Percentiles rank a stretch among this genome's conserved stretches.
phyloP scores from a whole-genome alignment of 2,797 vertebrate genomes.

The Furcifer pardalis region DNA sequence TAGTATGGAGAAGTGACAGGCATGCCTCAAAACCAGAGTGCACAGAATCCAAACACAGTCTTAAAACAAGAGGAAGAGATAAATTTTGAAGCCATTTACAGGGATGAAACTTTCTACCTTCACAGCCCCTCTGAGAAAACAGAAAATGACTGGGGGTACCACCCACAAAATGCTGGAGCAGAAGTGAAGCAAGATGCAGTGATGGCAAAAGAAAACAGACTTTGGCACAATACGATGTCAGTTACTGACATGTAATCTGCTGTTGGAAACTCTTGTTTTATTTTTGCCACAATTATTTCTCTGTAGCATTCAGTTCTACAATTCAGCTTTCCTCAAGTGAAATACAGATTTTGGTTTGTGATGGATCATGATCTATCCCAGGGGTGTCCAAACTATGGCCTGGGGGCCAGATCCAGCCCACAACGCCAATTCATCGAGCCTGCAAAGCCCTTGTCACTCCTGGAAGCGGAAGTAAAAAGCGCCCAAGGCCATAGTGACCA shows the following conservation, averaged over 20 bases:
- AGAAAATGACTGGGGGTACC: background rate
- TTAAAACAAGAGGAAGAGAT: too few relatives aligned
- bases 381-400: too few relatives aligned
- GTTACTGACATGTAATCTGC: background rate
- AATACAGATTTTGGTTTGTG: background rate
- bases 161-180: background rate
- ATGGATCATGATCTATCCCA: background rate
- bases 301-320: background rate
- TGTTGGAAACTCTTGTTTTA: background rate
- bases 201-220: background rate
- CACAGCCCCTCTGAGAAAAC: background rate
- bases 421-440: too few relatives aligned
- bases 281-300: background rate
- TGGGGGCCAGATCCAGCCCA: too few relatives aligned
- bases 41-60: background rate
- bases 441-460: too few relatives aligned
- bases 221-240: background rate
- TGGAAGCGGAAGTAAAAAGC: too few relatives aligned
- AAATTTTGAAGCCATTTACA: too few relatives aligned
- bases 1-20: too few relatives aligned
- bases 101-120: background rate
- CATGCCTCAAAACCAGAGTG: too few relatives aligned
- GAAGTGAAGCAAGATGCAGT: background rate
- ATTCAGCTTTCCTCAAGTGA: background rate
- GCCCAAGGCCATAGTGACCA: too few relatives aligned